These are phyloP conservation scores for Drosophila sucinea DNA, from an alignment of 1,140 invertebrate species.

Conservation along the genomic window DNA sequence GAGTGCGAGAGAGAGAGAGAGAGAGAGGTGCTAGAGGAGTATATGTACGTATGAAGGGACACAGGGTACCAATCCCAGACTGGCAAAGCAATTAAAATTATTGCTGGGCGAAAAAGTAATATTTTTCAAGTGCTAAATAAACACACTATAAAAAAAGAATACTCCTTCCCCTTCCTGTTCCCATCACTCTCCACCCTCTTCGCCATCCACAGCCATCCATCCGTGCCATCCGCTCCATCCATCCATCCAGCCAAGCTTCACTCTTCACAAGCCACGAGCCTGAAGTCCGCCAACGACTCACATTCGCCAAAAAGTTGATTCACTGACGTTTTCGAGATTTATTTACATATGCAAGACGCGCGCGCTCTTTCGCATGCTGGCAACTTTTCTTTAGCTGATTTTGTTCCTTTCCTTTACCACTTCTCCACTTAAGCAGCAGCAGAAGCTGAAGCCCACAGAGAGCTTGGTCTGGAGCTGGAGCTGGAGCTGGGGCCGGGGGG, in stretches of 20 bases:
- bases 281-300: slow-evolving; percentile 18
- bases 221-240: no score
- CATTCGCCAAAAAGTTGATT: slow-evolving; percentile 60
- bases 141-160: slow-evolving; percentile 77
- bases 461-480: no score
- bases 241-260: background rate
- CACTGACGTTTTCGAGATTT: slow-evolving; percentile 64
- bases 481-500: no score
- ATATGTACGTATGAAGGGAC: background rate
- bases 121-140: slow-evolving; percentile 82
- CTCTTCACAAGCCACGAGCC: slow-evolving; percentile 11
- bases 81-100: slow-evolving; percentile 82
- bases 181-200: slow-evolving; percentile 23
- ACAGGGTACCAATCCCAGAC: slow-evolving; percentile 47
- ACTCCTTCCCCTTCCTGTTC: slow-evolving; percentile 10
- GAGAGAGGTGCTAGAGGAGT: background rate
- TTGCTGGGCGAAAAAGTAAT: slow-evolving; percentile 81
- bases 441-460: no score
- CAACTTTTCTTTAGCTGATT: slow-evolving; percentile 52
- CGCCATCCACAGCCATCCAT: background rate
- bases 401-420: slow-evolving; percentile 2
- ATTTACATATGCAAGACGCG: slow-evolving; percentile 75
- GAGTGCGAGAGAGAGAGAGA: slow-evolving; percentile 6
- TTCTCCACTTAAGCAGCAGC: background rate
- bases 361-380: slow-evolving; percentile 13